A percentile compares a stretch with the other conserved stretches of the same genome.
These are phyloP conservation scores for Muscidifurax raptorellus DNA, from an alignment of 1,140 invertebrate genomes.

Conservation along the genomic window DNA sequence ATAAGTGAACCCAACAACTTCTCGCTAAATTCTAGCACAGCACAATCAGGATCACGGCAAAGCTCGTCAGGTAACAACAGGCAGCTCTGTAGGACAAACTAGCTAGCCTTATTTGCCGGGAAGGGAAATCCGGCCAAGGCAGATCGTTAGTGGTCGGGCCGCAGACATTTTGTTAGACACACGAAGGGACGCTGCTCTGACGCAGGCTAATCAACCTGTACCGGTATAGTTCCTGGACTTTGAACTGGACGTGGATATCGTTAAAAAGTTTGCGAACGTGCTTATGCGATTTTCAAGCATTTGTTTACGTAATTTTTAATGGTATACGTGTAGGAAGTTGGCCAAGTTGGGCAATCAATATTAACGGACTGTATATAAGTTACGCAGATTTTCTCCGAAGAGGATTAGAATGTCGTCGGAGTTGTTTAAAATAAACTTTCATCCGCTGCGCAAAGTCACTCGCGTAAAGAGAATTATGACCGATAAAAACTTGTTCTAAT, in stretches of 20 bases:
- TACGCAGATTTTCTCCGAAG: too few species aligned
- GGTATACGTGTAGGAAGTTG: too few species aligned
- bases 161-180: background rate
- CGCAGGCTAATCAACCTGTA: background rate
- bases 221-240: too few species aligned
- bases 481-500: too few species aligned
- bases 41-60: background rate
- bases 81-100: background rate
- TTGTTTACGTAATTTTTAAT: too few species aligned
- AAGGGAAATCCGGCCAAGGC: conserved; percentile 2
- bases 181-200: background rate
- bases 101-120: background rate
- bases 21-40: too few species aligned
- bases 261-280: too few species aligned
- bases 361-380: too few species aligned
- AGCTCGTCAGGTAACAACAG: background rate
- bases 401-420: background rate
- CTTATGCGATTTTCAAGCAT: too few species aligned
- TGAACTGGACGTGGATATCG: too few species aligned
- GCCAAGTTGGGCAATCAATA: too few species aligned
- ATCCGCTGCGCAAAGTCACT: too few species aligned
- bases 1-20: background rate
- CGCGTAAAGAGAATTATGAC: background rate
- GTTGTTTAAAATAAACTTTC: background rate
- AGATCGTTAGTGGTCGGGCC: conserved; percentile 3